A percentile compares a stretch with the other conserved stretches of the same genome.
phyloP scores from a whole-genome alignment of 1,140 invertebrate genomes.

The Nasonia longicornis region DNA sequence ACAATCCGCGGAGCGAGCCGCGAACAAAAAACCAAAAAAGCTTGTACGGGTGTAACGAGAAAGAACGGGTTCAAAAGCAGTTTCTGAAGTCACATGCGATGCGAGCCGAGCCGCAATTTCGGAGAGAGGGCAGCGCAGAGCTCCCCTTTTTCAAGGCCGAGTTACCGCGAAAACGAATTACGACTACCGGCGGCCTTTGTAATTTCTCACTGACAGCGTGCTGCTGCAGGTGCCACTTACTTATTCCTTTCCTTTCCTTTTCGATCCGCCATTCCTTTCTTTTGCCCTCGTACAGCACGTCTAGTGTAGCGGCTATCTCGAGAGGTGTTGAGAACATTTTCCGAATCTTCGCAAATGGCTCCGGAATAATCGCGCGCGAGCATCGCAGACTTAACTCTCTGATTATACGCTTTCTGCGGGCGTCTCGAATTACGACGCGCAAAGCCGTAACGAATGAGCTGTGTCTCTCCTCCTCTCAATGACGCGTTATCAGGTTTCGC shows the following conservation, averaged over 20 bases:
- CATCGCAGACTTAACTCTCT: not conserved
- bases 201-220: constrained; percentile 49
- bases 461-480: constrained; percentile 15
- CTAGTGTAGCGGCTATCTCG: not conserved
- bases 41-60: not conserved
- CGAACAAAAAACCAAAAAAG: not conserved
- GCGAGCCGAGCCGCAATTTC: not conserved
- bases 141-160: constrained; percentile 26
- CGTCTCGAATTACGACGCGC: constrained; percentile 1
- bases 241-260: constrained; percentile 3
- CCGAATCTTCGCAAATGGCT: not conserved
- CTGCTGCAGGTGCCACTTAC: not conserved
- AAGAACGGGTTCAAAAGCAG: not conserved
- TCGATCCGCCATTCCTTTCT: not conserved
- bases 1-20: not conserved
- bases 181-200: constrained; percentile 45
- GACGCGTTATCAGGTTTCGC: no score
- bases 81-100: no score
- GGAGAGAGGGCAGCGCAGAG: no score
- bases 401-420: constrained; percentile 49
- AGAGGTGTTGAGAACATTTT: not conserved
- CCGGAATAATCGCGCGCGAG: not conserved
- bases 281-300: not conserved
- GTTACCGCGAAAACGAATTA: constrained; percentile 57
- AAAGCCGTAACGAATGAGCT: constrained; percentile 20